Evolutionary conservation across 23 tunicate species (phyloP).

Genomic region (Halocynthia roretzi): DNA sequence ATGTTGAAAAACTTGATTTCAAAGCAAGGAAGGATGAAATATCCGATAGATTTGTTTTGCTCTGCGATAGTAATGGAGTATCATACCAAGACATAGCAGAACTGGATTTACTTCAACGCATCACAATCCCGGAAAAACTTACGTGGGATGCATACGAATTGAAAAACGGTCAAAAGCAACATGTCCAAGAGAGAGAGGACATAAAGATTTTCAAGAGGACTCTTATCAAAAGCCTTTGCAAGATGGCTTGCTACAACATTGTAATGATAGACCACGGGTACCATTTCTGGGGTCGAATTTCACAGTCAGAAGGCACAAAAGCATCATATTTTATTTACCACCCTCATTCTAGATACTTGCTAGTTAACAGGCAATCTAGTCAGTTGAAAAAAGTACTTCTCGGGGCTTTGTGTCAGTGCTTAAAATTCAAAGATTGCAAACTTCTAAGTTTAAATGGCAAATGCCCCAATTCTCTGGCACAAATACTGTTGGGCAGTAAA

Average conservation of each 20-base stretch:
- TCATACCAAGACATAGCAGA: not conserved
- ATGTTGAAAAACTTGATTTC: not conserved
- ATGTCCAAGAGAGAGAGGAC: not conserved
- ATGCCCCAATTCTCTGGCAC: constrained; percentile 7
- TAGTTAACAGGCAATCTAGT: not conserved
- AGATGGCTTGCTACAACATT: not conserved
- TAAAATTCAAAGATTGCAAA: not conserved
- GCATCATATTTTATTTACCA: not conserved
- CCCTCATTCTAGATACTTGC: not conserved
- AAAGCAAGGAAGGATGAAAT: not conserved
- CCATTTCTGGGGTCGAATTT: constrained; percentile 1
- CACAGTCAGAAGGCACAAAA: not conserved
- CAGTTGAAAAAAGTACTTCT: not conserved
- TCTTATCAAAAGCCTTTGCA: not conserved
- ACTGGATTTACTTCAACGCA: not conserved
- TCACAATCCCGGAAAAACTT: not conserved
- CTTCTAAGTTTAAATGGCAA: constrained; percentile 1
- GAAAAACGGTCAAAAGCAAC: not conserved
- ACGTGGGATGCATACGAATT: not conserved
- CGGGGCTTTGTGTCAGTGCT: not conserved
- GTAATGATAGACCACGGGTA: not conserved
- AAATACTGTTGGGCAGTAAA: not conserved
- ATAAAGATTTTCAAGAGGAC: not conserved
- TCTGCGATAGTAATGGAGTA: not conserved
- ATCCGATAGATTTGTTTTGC: not conserved